These are phyloP conservation scores for Gordius sp. DNA, from an alignment of 2,888 invertebrate species.

Conservation along the genomic window DNA sequence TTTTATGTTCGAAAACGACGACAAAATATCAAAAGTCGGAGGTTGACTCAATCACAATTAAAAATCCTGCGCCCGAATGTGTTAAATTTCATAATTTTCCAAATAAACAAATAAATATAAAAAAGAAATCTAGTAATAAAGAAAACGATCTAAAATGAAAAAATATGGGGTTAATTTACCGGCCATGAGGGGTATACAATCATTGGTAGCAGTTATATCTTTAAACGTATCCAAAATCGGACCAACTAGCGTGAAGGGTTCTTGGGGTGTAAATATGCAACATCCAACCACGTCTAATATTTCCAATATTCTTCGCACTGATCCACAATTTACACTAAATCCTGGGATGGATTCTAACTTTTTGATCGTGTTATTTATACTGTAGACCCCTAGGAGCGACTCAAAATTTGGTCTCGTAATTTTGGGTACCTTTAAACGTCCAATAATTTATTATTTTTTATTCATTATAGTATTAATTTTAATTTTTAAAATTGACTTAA, in stretches of 20 bases:
- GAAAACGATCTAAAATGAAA: neutral
- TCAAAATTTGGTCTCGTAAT: slow-evolving; percentile 12
- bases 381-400: neutral
- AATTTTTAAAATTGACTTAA: too few species aligned
- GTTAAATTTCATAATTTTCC: too few species aligned
- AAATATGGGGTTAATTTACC: neutral
- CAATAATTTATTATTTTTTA: too few species aligned
- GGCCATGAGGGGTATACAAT: neutral
- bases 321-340: slow-evolving; percentile 5
- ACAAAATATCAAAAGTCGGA: too few species aligned
- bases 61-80: too few species aligned
- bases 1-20: too few species aligned
- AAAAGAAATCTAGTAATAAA: neutral
- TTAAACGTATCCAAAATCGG: neutral
- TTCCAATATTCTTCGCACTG: neutral
- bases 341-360: slow-evolving; percentile 8
- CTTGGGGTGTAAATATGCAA: neutral
- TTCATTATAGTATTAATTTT: too few species aligned
- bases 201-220: slow-evolving; percentile 4
- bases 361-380: slow-evolving; percentile 2
- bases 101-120: neutral
- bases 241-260: neutral
- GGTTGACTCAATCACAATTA: too few species aligned
- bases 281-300: slow-evolving; percentile 1
- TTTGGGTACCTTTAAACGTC: slow-evolving; percentile 10